Evolutionary conservation across 2,797 vertebrate species (phyloP).

Genomic region (Tamandua tetradactyla): DNA sequence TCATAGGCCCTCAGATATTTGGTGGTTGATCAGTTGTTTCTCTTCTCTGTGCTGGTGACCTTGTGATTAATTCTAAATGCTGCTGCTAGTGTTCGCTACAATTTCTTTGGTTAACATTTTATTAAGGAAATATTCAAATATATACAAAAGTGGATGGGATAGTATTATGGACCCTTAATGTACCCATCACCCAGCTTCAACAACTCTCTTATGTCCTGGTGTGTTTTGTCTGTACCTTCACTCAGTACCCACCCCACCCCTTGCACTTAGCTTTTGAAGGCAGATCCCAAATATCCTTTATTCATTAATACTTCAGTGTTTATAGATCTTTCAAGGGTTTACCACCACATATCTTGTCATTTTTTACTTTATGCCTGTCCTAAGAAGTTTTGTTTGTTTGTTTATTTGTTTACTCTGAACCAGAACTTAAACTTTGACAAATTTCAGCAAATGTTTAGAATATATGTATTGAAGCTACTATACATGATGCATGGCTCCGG

Average conservation of each 20-base stretch:
- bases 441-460: background rate
- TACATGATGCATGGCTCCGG: background rate
- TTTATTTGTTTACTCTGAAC: background rate
- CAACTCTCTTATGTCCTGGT: background rate
- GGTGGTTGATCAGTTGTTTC: background rate
- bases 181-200: background rate
- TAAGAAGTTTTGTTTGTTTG: background rate
- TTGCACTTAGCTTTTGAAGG: background rate
- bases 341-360: background rate
- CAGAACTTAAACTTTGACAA: constrained; percentile 1
- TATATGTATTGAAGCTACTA: background rate
- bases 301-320: background rate
- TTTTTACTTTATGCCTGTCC: background rate
- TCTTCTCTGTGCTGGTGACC: background rate
- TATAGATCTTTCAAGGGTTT: background rate
- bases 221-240: background rate
- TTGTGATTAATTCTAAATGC: background rate
- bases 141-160: background rate
- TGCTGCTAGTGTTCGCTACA: background rate
- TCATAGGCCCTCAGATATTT: background rate
- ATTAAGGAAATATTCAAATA: background rate
- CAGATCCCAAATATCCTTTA: background rate
- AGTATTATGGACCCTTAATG: background rate
- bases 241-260: background rate
- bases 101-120: background rate